Percentiles rank a stretch among this genome's conserved stretches.
These are phyloP conservation scores for Ernsta delagoae DNA, from an alignment of 2,888 invertebrate genomes.

Conservation along the genomic window DNA sequence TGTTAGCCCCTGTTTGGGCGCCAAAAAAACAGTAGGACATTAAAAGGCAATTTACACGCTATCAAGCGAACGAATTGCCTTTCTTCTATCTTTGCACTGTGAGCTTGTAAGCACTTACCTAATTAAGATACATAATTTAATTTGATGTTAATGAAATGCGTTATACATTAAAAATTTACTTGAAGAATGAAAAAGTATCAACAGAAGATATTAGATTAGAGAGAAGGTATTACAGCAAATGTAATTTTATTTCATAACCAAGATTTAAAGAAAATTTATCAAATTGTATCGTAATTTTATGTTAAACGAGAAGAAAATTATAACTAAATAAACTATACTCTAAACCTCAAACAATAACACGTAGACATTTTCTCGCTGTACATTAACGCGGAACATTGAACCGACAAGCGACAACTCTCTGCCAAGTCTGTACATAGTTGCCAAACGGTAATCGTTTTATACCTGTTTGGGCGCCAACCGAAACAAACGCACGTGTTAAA, in stretches of 20 bases:
- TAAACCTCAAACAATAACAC: conserved; percentile 3
- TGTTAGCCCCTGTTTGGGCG: not conserved
- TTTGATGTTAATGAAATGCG: not conserved
- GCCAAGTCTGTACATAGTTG: not conserved
- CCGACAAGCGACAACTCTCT: conserved; percentile 7
- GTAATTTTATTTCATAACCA: no score
- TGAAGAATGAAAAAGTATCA: no score
- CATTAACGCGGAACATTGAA: not conserved
- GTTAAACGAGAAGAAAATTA: no score
- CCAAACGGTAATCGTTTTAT: conserved; percentile 5
- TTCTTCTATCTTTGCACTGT: not conserved
- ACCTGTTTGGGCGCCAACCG: conserved; percentile 3
- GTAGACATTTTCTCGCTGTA: not conserved
- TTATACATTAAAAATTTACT: no score
- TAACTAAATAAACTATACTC: not conserved
- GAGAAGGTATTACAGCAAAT: no score
- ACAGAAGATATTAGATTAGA: no score
- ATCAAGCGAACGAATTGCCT: not conserved
- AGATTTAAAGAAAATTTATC: no score
- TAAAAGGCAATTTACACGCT: conserved; percentile 1
- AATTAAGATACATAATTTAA: not conserved
- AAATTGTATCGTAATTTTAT: no score
- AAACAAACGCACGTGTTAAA: not conserved
- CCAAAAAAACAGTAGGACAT: not conserved
- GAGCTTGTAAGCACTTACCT: not conserved